phyloP scores from a whole-genome alignment of 92 coral and sea anemone genomes.

The Zoanthus sociatus region DNA sequence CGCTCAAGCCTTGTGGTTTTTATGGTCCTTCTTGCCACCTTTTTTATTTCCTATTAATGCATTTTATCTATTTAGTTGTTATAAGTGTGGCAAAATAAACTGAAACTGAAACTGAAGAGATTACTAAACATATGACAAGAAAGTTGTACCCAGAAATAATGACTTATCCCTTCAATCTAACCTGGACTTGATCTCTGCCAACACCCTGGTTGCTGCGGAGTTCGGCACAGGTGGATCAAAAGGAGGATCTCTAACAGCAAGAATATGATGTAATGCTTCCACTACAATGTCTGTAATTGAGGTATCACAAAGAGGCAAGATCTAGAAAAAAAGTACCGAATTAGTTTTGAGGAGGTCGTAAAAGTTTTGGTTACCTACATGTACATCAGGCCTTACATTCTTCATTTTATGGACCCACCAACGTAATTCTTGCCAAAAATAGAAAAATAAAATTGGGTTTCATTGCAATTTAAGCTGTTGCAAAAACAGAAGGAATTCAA shows the following conservation, averaged over 20 bases:
- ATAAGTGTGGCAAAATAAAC: no score
- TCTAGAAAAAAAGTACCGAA: slow-evolving; percentile 32
- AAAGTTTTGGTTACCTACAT: neutral
- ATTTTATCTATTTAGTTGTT: no score
- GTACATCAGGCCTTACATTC: neutral
- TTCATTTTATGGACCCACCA: no score
- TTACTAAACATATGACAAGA: neutral
- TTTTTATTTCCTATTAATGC: no score
- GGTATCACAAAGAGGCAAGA: slow-evolving; percentile 62
- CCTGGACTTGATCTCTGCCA: slow-evolving; percentile 95
- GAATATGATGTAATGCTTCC: slow-evolving; percentile 65
- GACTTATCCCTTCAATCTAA: neutral
- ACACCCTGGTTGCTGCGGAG: slow-evolving; percentile 72
- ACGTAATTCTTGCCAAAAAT: no score
- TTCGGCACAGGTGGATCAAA: neutral
- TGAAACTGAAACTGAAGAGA: neutral
- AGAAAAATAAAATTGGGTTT: no score
- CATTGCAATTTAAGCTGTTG: no score
- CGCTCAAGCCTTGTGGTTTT: no score
- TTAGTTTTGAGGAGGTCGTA: neutral
- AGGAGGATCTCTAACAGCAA: slow-evolving; percentile 60
- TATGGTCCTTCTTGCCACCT: no score
- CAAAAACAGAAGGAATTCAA: no score
- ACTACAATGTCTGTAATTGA: slow-evolving; percentile 64
- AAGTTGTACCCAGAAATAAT: neutral